A percentile compares a stretch with the other conserved stretches of the same genome.
These are phyloP conservation scores for Megalops atlanticus DNA, from an alignment of 2,113 vertebrate species.

Conservation along the genomic window DNA sequence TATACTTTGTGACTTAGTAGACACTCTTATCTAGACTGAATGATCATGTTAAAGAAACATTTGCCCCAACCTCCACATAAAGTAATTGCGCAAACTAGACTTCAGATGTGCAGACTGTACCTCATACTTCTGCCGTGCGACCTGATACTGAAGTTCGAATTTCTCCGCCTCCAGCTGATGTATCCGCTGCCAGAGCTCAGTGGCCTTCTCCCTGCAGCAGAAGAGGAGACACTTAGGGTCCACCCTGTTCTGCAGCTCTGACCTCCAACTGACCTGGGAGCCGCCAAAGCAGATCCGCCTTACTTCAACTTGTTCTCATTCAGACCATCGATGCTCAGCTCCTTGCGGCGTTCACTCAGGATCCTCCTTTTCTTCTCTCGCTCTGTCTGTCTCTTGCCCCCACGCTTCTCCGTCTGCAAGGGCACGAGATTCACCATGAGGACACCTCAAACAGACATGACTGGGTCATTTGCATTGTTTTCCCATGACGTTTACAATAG, in stretches of 20 bases:
- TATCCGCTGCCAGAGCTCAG: constrained; percentile 84
- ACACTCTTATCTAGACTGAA: no score
- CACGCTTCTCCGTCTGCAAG: constrained; percentile 82
- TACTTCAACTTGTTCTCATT: constrained; percentile 85
- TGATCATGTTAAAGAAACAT: no score
- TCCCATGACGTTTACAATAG: no score
- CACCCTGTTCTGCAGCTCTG: not conserved
- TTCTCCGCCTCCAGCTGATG: constrained; percentile 89
- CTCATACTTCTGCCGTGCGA: constrained; percentile 90
- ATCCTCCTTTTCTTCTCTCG: constrained; percentile 97
- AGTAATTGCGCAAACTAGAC: not conserved
- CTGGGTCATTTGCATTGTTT: no score
- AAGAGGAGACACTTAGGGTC: not conserved
- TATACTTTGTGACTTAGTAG: no score
- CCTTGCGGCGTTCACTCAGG: constrained; percentile 83
- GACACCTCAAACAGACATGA: no score
- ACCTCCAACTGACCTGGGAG: not conserved
- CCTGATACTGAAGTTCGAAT: constrained; percentile 89
- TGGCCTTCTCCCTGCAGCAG: constrained; percentile 80
- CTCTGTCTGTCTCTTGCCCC: constrained; percentile 94
- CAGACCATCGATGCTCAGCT: constrained; percentile 79
- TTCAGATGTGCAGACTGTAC: constrained; percentile 57
- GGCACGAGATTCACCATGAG: not conserved
- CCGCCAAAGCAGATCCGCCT: constrained; percentile 27
- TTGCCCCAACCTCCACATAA: no score